Conservation (phyloP, 1,140 invertebrate genomes). For the Camponotus pennsylvanicus region DNA sequence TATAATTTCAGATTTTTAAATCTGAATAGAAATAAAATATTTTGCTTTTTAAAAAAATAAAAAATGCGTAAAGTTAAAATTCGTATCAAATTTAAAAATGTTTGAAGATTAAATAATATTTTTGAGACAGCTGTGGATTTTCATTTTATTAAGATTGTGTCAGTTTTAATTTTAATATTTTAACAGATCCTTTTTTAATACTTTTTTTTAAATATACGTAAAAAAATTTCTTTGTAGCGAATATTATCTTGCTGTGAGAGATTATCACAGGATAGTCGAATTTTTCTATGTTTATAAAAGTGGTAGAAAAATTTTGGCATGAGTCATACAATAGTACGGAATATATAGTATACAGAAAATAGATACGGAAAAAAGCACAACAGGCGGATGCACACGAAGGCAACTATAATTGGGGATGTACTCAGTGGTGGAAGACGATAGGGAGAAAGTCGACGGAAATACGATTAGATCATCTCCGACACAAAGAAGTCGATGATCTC, state of each 20-base stretch:
- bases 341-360: conserved; percentile 30
- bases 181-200: neutral
- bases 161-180: conserved; percentile 8
- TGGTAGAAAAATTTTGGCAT: conserved; percentile 19
- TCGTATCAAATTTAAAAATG: neutral
- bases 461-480: conserved; percentile 64
- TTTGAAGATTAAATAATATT: conserved; percentile 3
- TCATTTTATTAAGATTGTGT: neutral
- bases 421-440: conserved; percentile 34
- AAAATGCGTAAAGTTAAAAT: neutral
- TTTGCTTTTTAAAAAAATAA: neutral
- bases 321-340: conserved; percentile 24
- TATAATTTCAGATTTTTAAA: neutral
- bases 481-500: conserved; percentile 65
- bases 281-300: neutral
- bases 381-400: conserved; percentile 1
- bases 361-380: conserved; percentile 38
- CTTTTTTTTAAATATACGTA: neutral
- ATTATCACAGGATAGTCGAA: neutral
- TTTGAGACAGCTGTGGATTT: neutral
- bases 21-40: neutral
- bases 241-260: neutral
- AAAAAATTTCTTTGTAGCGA: neutral
- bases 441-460: conserved; percentile 57
- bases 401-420: conserved; percentile 15